Evolutionary conservation across 2,113 vertebrate species (phyloP), one percentile per base, ranked within the genome.

Genomic region (Ammodytes dubius): DNA sequence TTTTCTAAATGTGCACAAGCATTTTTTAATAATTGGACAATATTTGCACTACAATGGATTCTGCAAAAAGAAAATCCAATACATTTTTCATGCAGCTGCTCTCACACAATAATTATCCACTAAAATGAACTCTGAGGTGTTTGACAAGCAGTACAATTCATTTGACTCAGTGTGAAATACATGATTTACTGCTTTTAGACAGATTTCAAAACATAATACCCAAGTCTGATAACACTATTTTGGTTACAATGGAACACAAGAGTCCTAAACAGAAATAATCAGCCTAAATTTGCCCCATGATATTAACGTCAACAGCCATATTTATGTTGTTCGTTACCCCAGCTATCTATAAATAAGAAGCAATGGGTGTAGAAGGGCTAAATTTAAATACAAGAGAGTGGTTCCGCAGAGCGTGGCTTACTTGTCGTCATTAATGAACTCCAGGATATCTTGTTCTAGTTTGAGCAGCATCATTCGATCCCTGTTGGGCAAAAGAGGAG

Each of bases 391-490:
- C 75, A 83, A 79, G 37, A n/a, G 60, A 75, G 46, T 50, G 60
- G 63, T 78, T 72, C 74, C 43, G 71, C 81, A 87, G 72, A 91
- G 79, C 14, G 10, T 69, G 56, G 94, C 97, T 97, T 94, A 99
- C 98, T 97, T 99, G 95, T 97, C 97, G 85, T 99, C 98, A 90
- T 96, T 98, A 90, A 99, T 99, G 92, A 99, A 99, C 89, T 99
- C 98, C 96, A 99, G 96, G 90, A 99, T 99, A 96, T 99, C 98
- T 95, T 99, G 98, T 96, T 99, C 98, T 96, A 99, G 95, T 95
- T 99, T 99, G 88, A 99, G 97, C 95, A 99, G 97, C 98, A 99
- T 99, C 98, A 99, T 99, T 95, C 98, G 96, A 93, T 99, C 98
- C 96, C 98, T 99, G 95, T 77, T 83, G 77, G 66, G 60, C 63